Conservation (phyloP, 1,140 invertebrate species). For the Mesaphorura yosii region DNA sequence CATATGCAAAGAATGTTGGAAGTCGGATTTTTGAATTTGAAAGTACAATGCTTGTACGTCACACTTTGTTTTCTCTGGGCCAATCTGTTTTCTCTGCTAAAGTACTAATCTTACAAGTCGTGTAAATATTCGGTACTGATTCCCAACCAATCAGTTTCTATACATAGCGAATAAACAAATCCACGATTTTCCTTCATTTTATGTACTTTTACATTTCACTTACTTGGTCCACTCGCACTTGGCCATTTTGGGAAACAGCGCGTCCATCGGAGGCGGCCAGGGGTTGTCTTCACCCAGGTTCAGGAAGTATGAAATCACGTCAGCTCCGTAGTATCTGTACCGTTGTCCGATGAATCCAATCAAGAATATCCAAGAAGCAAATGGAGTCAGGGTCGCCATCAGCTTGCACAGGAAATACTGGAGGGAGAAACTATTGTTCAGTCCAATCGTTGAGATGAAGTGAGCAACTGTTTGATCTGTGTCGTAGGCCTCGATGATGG, state of each 20-base stretch:
- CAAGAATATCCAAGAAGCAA: constrained; percentile 9
- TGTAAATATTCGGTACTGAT: too few relatives aligned
- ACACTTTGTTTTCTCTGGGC: too few relatives aligned
- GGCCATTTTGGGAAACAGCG: constrained; percentile 21
- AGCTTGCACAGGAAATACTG: constrained; percentile 15
- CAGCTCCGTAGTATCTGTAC: constrained; percentile 12
- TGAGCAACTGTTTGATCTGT: not conserved
- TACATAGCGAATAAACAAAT: not conserved
- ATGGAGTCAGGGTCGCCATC: constrained; percentile 1
- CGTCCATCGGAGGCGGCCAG: constrained; percentile 19
- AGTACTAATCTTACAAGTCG: too few relatives aligned
- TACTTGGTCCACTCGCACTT: constrained; percentile 22
- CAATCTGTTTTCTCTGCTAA: too few relatives aligned
- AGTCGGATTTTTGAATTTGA: too few relatives aligned
- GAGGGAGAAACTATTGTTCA: constrained; percentile 10
- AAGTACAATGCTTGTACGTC: too few relatives aligned
- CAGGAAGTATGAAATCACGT: constrained; percentile 1
- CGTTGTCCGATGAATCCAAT: constrained; percentile 10
- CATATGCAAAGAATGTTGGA: too few relatives aligned
- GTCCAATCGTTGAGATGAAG: constrained; percentile 14
- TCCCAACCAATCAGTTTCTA: too few relatives aligned
- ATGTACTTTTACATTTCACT: not conserved
- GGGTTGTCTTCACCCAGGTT: constrained; percentile 9
- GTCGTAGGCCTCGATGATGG: not conserved
- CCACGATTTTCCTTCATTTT: not conserved